Evolutionary conservation across 1,140 invertebrate species (phyloP), one percentile per base, ranked within the genome.

Genomic region (Drosophila aff.): DNA sequence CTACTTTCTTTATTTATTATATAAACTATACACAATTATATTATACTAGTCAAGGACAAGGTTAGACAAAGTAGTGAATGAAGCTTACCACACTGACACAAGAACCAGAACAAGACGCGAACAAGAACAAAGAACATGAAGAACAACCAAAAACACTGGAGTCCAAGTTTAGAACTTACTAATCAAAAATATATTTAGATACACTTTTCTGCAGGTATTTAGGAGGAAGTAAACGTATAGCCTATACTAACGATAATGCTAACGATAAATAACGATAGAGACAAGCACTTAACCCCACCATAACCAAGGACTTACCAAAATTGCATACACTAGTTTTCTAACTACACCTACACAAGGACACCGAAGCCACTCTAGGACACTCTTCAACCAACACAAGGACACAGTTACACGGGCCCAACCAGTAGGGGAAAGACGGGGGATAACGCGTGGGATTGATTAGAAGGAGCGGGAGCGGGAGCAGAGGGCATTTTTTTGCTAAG

Each of bases 151-250:
- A 74, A 91, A 90, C 86, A 90, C 82, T 91, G 87, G 85, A 90
- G 85, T 90, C 85, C 85, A 90, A 90, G 86, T 90, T 90, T 90
- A 90, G 85, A 90, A 90, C 85, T 90, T 91, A 90, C 81, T 90
- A 90, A 90, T 90, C 85, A 90, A 90, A 90, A 90, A 91, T 90
- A 90, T 90, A 90, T 90, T 90, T 90, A 90, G 85, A 85, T 85
- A 90, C 86, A 90, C 85, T 90, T 90, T 90, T 90, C 86, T 91
- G 86, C 85, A 85, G 86, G 81, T 87, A 87, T 89, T 83, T 74
- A 89, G 79, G 76, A 74, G 76, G 49, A 87, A 59, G 67, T 52
- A 79, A 86, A 81, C 76, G 41, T 49, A 76, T 66, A 60, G 53
- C 73, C 52, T 77, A 76, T 40, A 40, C 59, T 60, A 53, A 69